phyloP scores from a whole-genome alignment of 2,797 vertebrate species.

The Pipistrellus kuhlii region DNA sequence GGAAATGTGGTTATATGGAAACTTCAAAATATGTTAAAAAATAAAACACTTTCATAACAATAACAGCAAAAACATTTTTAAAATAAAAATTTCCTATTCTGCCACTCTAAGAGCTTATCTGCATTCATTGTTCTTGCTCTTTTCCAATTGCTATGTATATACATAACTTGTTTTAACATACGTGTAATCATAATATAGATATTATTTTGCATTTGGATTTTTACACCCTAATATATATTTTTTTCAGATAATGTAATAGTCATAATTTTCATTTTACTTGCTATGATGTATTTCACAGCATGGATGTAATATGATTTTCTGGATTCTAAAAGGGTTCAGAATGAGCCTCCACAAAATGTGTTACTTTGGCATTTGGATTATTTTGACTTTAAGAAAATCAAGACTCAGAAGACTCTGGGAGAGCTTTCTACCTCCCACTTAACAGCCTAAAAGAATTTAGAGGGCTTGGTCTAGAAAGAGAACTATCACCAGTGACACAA shows the following conservation, averaged over 20 bases:
- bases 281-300: not conserved
- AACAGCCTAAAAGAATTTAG: not conserved
- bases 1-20: not conserved
- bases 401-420: not conserved
- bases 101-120: not conserved
- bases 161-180: not conserved
- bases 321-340: not conserved
- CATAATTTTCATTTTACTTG: constrained; percentile 35
- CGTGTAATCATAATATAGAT: not conserved
- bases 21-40: constrained; percentile 24
- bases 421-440: not conserved
- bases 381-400: not conserved
- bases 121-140: not conserved
- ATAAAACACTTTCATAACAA: not conserved
- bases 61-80: constrained; percentile 11
- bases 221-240: not conserved
- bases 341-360: not conserved
- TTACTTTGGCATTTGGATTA: not conserved
- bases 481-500: not conserved
- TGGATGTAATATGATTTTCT: not conserved
- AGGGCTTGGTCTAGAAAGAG: not conserved
- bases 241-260: not conserved
- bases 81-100: not conserved
- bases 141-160: not conserved
- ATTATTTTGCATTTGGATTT: not conserved